Base-by-base conservation (phyloP, 2,797 vertebrate genomes). In the Pyrocephalus nanus region DNA sequence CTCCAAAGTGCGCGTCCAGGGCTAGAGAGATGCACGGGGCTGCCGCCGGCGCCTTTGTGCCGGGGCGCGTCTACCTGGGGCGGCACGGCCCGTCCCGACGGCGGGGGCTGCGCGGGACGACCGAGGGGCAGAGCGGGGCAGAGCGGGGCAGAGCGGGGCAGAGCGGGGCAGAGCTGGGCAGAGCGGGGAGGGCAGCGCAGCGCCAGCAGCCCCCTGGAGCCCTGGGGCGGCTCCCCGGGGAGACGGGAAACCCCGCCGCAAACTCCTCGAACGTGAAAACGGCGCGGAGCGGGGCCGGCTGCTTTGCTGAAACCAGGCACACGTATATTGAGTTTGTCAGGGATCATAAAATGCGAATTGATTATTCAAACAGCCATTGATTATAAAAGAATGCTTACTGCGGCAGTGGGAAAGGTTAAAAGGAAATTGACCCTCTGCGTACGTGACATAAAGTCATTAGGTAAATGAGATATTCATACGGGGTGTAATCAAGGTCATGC, bases 371-470 rank as follows among this genome's bases (percentile, higher is more conserved):
- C 96, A 95, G 96, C 88, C 98, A 98, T 98, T 97, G 98, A 98
- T 98, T 98, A 97, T 96, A 93, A 95, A 93, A 94, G 97, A 97
- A 98, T 98, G 98, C 98, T 98, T 98, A 98, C 98, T 97, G 97
- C 98, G 98, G 98, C 97, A 97, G 95, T 93, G 90, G 96, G 96
- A 97, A 98, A 98, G 98, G 98, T 98, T 98, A 98, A 98, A 97
- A 98, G 97, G 97, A 97, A 97, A 97, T 97, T 98, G 98, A 98
- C 97, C 98, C 97, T 97, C 96, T 96, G 97, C 97, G 92, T 97
- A 96, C 97, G 97, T 97, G 98, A 98, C 98, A 98, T 95, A 98
- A 98, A 98, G 98, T 98, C 98, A 97, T 98, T 98, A 98, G 97
- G 97, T 97, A 98, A 98, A 98, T 98, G 98, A 98, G 97, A 97